Evolutionary conservation across 2,797 vertebrate species (phyloP), one percentile per base, ranked within the genome.

Genomic region (Epinephelus coioides): DNA sequence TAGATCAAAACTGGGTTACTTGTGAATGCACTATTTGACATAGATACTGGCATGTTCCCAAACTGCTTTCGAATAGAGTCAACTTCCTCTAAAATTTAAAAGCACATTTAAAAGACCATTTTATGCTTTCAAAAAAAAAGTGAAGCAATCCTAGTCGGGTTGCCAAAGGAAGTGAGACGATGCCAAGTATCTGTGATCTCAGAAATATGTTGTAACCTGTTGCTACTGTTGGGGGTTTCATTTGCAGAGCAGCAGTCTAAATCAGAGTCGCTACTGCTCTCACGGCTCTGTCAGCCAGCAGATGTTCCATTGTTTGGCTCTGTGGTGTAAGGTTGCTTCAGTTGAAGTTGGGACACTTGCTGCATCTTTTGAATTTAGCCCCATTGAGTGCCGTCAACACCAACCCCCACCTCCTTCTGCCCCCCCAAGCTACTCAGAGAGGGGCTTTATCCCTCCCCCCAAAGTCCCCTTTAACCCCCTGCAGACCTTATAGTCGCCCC

Each of bases 321-420:
- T 0, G 76, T 2, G 85, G 93, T 93, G 79, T 92, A 90, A 91
- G 88, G 92, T 94, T 95, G 89, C 91, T 84, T 93, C 90, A 77
- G 92, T 89, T 89, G 85, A 94, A 87, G 91, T 93, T 90, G 88
- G 89, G 93, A 92, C 89, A 92, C 91, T 93, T 92, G 88, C 91
- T 92, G 92, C 93, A 91, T 94, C 93, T 94, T 94, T 94, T 95
- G 92, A 94, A 94, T 95, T 83, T 69, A 60, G 64, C 68, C 80
- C 88, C 82, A 91, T 89, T 94, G 85, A 93, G 79, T 69, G 62
- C 79, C 38, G 13, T 76, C 81, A 78, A 59, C 74, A 73, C 78
- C 72, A 59, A 62, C 84, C 85, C 81, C 86, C 84, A 53, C 50
- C 74, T 19, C 66, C 59, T 30, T 51, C 34, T 65, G 23, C 56